These are phyloP conservation scores for Perdita meconis DNA, from an alignment of 2,888 invertebrate species.

Conservation along the genomic window DNA sequence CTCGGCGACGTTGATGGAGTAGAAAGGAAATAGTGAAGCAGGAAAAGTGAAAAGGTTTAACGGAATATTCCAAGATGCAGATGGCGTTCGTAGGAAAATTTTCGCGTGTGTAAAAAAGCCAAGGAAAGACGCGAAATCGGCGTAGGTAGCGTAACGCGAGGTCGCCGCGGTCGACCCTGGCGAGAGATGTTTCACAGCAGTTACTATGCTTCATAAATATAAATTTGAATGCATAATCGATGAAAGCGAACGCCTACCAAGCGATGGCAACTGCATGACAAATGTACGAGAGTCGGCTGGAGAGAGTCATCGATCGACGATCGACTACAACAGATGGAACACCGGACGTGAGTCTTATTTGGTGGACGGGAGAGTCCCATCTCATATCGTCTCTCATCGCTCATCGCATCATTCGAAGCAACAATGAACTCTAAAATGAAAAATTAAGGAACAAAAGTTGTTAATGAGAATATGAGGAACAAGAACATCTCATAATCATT, in stretches of 20 bases:
- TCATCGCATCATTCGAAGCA: neutral
- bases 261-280: slow-evolving; percentile 68
- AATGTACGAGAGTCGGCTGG: slow-evolving; percentile 35
- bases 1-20: too few relatives aligned
- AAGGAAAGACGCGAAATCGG: slow-evolving; percentile 41
- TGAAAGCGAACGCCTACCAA: slow-evolving; percentile 75
- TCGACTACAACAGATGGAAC: neutral
- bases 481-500: too few relatives aligned
- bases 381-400: neutral
- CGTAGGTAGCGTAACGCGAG: slow-evolving; percentile 46
- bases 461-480: neutral
- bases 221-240: slow-evolving; percentile 82
- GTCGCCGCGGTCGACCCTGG: slow-evolving; percentile 64
- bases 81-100: neutral
- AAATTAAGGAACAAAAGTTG: neutral
- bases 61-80: too few relatives aligned
- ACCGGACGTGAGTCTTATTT: slow-evolving; percentile 14
- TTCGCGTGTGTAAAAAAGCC: slow-evolving; percentile 31
- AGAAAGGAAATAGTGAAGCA: too few relatives aligned
- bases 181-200: slow-evolving; percentile 67
- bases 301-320: slow-evolving; percentile 39
- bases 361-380: neutral
- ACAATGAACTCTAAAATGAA: neutral
- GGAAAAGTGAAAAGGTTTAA: too few relatives aligned
- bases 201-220: slow-evolving; percentile 79